A percentile compares a stretch with the other conserved stretches of the same genome.
These are phyloP conservation scores for Drosophila leonis DNA, from an alignment of 2,888 invertebrate genomes.

Conservation along the genomic window DNA sequence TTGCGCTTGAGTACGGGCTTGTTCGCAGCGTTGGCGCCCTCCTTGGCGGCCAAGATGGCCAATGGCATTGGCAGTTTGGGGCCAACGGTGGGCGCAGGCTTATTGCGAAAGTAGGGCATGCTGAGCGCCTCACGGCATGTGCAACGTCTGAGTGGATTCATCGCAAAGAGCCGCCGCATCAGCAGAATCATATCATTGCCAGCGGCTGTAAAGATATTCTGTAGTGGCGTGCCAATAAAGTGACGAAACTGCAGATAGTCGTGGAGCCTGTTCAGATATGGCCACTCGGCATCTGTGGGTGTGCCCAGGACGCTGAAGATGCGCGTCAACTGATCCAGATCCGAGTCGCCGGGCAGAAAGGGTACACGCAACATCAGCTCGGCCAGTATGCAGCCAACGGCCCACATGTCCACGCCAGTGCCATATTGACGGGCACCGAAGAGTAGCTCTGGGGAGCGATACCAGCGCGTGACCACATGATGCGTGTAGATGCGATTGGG, in stretches of 20 bases:
- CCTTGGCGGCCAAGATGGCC: constrained; percentile 70
- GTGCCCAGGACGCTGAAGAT: constrained; percentile 98
- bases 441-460: constrained; percentile 96
- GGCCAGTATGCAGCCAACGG: constrained; percentile 98
- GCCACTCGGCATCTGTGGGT: constrained; percentile 97
- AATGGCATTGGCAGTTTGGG: constrained; percentile 89
- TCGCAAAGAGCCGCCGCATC: constrained; percentile 90
- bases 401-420: constrained; percentile 99
- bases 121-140: constrained; percentile 93
- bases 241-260: constrained; percentile 97
- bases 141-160: constrained; percentile 93
- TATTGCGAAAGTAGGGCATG: constrained; percentile 96
- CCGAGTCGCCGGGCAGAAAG: constrained; percentile 98
- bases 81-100: constrained; percentile 94
- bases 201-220: constrained; percentile 98
- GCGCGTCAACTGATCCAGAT: constrained; percentile 97
- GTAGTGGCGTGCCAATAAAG: constrained; percentile 93
- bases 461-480: constrained; percentile 98
- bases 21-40: constrained; percentile 78
- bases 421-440: constrained; percentile 98
- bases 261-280: constrained; percentile 91
- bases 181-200: constrained; percentile 95
- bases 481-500: constrained; percentile 98
- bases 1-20: constrained; percentile 89
- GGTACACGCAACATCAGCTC: constrained; percentile 96